Percentiles rank a stretch among this genome's conserved stretches.
Evolutionary conservation across 2,113 vertebrate species (phyloP).

Genomic region (Neoarius graeffei): DNA sequence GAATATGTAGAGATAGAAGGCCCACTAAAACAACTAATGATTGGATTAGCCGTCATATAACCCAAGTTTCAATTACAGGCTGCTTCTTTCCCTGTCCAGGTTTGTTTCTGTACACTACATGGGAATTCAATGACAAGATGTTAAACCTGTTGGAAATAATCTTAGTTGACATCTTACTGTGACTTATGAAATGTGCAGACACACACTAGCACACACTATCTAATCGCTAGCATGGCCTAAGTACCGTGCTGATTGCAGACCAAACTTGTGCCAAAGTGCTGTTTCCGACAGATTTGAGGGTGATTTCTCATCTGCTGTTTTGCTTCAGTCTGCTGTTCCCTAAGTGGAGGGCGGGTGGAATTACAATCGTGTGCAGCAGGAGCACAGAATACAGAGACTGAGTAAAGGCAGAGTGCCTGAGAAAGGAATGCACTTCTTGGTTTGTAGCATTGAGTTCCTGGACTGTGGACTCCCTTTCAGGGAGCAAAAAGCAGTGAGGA

Average conservation of each 20-base stretch:
- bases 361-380: conserved; percentile 47
- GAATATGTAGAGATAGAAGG: background rate
- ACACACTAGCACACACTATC: conserved; percentile 40
- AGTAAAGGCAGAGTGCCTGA: conserved; percentile 54
- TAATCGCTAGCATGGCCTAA: conserved; percentile 43
- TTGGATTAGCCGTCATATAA: conserved; percentile 25
- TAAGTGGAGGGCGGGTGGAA: conserved; percentile 48
- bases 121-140: conserved; percentile 43
- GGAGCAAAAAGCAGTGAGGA: conserved; percentile 49
- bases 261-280: conserved; percentile 46
- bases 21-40: conserved; percentile 26
- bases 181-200: conserved; percentile 41
- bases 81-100: conserved; percentile 43
- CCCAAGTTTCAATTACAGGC: conserved; percentile 7
- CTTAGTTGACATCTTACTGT: conserved; percentile 26
- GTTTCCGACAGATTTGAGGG: conserved; percentile 51
- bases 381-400: conserved; percentile 42
- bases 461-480: conserved; percentile 53
- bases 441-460: conserved; percentile 35
- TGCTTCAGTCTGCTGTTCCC: conserved; percentile 38
- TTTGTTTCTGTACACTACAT: conserved; percentile 33
- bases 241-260: conserved; percentile 50
- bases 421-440: conserved; percentile 43
- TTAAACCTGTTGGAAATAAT: conserved; percentile 37
- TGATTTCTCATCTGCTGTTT: conserved; percentile 53